Evolutionary conservation across 2,888 invertebrate genomes (phyloP).

Genomic region (Andricus quercusramuli): DNA sequence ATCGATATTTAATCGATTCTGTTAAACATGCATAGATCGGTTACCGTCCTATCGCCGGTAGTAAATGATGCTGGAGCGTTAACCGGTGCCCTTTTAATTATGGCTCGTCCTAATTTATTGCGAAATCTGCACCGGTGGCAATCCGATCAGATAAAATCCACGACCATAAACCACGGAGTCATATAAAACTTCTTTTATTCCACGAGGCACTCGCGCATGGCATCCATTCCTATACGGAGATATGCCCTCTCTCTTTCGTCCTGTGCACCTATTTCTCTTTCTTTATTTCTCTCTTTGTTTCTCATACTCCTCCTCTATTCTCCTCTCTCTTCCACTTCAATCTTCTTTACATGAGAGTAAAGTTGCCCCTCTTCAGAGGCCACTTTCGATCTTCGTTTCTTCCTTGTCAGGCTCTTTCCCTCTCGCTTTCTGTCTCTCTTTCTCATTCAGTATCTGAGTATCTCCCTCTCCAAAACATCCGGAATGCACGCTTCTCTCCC

Average conservation of each 20-base stretch:
- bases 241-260: slow-evolving; percentile 4
- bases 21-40: slow-evolving; percentile 39
- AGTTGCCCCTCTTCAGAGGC: slow-evolving; percentile 10
- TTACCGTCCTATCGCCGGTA: slow-evolving; percentile 29
- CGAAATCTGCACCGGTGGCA: slow-evolving; percentile 76
- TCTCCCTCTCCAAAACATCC: slow-evolving; percentile 40
- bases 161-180: slow-evolving; percentile 37
- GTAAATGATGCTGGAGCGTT: slow-evolving; percentile 11
- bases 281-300: not conserved
- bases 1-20: slow-evolving; percentile 41
- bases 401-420: slow-evolving; percentile 12
- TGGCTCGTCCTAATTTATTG: slow-evolving; percentile 73
- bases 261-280: slow-evolving; percentile 11
- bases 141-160: slow-evolving; percentile 73
- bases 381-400: slow-evolving; percentile 47
- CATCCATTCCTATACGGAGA: slow-evolving; percentile 18
- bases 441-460: slow-evolving; percentile 18
- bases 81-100: slow-evolving; percentile 70
- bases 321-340: slow-evolving; percentile 23
- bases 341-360: slow-evolving; percentile 30
- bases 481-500: slow-evolving; percentile 61
- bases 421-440: not conserved
- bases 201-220: slow-evolving; percentile 2
- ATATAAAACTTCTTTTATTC: slow-evolving; percentile 37
- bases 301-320: not conserved